Percentiles rank a stretch among this genome's conserved stretches.
Conservation (phyloP, 2,113 vertebrate genomes). For the Terrapene triunguis region DNA sequence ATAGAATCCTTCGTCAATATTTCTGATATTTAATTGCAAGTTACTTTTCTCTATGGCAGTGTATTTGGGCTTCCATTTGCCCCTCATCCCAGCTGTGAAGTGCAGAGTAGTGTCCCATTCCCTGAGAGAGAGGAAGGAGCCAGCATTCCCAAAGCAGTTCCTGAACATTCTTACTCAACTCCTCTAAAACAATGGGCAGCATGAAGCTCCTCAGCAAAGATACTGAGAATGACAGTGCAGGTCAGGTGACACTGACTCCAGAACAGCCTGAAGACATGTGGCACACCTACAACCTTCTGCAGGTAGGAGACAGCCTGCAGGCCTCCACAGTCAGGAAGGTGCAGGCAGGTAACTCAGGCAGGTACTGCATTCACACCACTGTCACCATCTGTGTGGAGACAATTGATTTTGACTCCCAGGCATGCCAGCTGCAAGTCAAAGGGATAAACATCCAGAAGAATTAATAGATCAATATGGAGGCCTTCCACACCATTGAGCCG, state of each 20-base stretch:
- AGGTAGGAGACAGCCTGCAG: slow-evolving; percentile 88
- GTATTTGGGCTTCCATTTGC: not conserved
- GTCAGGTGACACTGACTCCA: slow-evolving; percentile 90
- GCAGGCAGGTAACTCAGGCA: slow-evolving; percentile 90
- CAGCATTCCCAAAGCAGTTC: not conserved
- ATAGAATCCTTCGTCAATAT: not conserved
- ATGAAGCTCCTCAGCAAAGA: slow-evolving; percentile 90
- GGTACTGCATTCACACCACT: slow-evolving; percentile 87
- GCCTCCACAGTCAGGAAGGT: slow-evolving; percentile 94
- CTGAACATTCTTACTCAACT: not conserved
- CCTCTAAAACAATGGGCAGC: not conserved
- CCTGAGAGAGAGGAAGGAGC: not conserved
- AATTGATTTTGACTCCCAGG: slow-evolving; percentile 92
- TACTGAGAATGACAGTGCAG: slow-evolving; percentile 89
- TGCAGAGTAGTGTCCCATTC: too few species aligned
- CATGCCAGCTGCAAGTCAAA: slow-evolving; percentile 88
- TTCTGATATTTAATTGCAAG: not conserved
- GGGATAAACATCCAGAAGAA: slow-evolving; percentile 92
- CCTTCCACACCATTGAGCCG: slow-evolving; percentile 91
- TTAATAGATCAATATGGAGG: slow-evolving; percentile 92
- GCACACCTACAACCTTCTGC: slow-evolving; percentile 92
- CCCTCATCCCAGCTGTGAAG: not conserved
- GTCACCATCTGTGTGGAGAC: slow-evolving; percentile 87
- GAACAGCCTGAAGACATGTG: slow-evolving; percentile 94
- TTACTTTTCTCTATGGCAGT: not conserved